Evolutionary conservation across 2,888 invertebrate species (phyloP).

Genomic region (Patella pellucida): DNA sequence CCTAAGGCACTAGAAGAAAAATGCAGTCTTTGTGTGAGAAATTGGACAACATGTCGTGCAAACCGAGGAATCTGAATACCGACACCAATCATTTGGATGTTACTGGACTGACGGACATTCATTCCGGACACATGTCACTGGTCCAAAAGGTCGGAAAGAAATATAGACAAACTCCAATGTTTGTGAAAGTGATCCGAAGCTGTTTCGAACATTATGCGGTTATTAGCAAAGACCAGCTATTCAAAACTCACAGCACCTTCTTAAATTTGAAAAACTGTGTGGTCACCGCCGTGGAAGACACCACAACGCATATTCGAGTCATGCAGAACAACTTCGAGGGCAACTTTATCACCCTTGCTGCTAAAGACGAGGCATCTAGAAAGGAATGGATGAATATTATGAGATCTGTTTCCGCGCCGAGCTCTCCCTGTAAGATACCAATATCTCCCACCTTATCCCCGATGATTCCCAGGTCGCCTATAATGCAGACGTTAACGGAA

Average conservation of each 20-base stretch:
- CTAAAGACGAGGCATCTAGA: conserved; percentile 32
- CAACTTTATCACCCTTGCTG: conserved; percentile 46
- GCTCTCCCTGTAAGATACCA: conserved; percentile 42
- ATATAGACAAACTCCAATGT: conserved; percentile 41
- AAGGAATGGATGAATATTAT: conserved; percentile 48
- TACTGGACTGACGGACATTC: conserved; percentile 30
- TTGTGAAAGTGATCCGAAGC: conserved; percentile 52
- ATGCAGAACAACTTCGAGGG: conserved; percentile 54
- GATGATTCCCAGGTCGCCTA: conserved; percentile 48
- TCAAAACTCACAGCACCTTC: conserved; percentile 46
- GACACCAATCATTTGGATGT: too few relatives aligned
- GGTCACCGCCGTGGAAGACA: conserved; percentile 34
- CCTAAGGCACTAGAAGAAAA: too few relatives aligned
- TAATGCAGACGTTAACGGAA: conserved; percentile 52
- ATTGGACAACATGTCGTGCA: too few relatives aligned
- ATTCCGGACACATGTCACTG: conserved; percentile 45
- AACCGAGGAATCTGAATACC: too few relatives aligned
- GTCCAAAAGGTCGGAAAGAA: conserved; percentile 41
- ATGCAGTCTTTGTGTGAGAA: too few relatives aligned
- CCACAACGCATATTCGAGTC: conserved; percentile 42
- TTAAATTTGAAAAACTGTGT: conserved; percentile 51
- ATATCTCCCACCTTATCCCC: conserved; percentile 49
- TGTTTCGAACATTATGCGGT: conserved; percentile 56
- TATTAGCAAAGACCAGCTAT: conserved; percentile 49
- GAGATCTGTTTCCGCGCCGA: conserved; percentile 35